phyloP scores from a whole-genome alignment of 2,888 invertebrate species.

The Petrolisthes manimaculis region DNA sequence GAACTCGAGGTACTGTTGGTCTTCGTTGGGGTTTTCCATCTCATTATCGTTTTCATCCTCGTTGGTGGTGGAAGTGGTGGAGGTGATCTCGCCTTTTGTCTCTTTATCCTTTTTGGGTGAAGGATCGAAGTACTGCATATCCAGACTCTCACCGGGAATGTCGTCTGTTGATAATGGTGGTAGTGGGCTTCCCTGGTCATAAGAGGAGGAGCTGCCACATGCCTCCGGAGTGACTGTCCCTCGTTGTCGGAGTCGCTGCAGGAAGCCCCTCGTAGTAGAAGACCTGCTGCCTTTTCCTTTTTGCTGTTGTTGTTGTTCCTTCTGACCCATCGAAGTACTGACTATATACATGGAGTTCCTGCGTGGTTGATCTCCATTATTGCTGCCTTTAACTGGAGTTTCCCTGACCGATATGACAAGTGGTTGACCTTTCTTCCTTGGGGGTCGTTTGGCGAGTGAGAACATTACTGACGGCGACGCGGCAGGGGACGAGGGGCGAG shows the following conservation, averaged over 20 bases:
- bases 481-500: neutral
- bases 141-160: neutral
- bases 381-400: neutral
- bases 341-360: neutral
- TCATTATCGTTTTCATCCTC: neutral
- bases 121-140: conserved; percentile 4
- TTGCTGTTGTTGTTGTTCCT: neutral
- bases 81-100: neutral
- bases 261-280: neutral
- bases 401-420: neutral
- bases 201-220: neutral
- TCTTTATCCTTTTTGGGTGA: neutral
- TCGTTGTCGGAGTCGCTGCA: conserved; percentile 15
- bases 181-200: neutral
- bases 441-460: neutral
- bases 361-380: neutral
- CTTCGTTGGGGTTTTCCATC: neutral
- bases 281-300: neutral
- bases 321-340: neutral
- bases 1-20: conserved; percentile 5
- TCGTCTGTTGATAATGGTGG: no score
- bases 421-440: neutral
- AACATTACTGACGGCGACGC: neutral
- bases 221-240: conserved; percentile 9
- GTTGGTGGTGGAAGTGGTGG: neutral